Percentiles rank a stretch among this genome's conserved stretches.
Conservation (phyloP, 2,888 invertebrate species). For the Aleiodes alternator region DNA sequence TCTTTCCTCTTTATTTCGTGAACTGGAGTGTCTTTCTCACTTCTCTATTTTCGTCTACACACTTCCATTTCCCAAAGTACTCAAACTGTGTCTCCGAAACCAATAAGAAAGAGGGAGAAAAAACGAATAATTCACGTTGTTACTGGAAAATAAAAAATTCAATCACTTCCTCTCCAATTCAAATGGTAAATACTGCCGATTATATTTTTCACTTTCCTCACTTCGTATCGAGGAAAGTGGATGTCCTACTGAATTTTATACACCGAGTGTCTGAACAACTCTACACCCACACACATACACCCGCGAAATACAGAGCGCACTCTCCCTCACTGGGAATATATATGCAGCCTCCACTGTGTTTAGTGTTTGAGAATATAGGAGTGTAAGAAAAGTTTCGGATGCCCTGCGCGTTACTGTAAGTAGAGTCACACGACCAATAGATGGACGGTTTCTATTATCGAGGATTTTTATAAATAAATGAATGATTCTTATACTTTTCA, state of each 20-base stretch:
- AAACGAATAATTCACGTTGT: conserved; percentile 7
- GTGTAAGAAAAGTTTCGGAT: conserved; percentile 31
- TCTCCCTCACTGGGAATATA: conserved; percentile 55
- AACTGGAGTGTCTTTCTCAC: conserved; percentile 30
- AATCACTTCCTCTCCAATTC: conserved; percentile 14
- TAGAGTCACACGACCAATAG: no score
- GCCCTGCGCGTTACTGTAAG: conserved; percentile 29
- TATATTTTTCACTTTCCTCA: conserved; percentile 63
- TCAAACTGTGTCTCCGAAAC: not conserved
- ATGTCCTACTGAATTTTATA: conserved; percentile 59
- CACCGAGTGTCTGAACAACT: conserved; percentile 25
- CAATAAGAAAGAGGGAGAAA: not conserved
- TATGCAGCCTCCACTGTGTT: conserved; percentile 23
- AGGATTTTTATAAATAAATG: no score
- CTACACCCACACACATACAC: not conserved
- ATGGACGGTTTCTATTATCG: no score
- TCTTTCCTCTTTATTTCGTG: not conserved
- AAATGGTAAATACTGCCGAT: conserved; percentile 14
- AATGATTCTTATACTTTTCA: no score
- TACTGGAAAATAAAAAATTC: not conserved
- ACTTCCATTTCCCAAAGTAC: conserved; percentile 8
- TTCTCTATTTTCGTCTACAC: conserved; percentile 19
- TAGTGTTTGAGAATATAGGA: conserved; percentile 43
- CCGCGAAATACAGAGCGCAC: conserved; percentile 21
- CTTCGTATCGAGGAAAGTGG: conserved; percentile 66